A percentile compares a stretch with the other conserved stretches of the same genome.
These are phyloP conservation scores for Aegotheles bennettii DNA, from an alignment of 2,113 vertebrate genomes.

Conservation along the genomic window DNA sequence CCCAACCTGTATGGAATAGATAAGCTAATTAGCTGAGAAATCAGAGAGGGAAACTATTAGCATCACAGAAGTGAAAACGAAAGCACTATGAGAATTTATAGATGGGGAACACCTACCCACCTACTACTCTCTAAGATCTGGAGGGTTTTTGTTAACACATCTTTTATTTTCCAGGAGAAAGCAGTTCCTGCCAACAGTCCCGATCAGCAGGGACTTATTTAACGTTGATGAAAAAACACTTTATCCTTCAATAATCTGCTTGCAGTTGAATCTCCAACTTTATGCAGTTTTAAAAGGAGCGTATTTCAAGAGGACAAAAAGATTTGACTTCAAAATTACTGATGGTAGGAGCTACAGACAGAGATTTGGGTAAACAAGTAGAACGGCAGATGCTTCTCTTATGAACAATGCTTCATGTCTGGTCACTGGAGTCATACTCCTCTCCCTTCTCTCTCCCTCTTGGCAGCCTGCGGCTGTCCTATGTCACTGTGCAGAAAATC, in stretches of 20 bases:
- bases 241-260: neutral
- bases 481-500: neutral
- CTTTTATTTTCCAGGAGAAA: neutral
- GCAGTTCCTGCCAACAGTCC: neutral
- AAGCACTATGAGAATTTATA: neutral
- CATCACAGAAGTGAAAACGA: neutral
- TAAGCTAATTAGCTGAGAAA: constrained; percentile 85
- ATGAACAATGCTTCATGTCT: neutral
- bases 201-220: neutral
- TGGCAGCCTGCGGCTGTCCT: neutral
- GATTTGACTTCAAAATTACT: neutral
- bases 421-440: neutral
- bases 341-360: neutral
- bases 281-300: neutral
- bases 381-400: neutral
- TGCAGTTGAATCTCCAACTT: neutral
- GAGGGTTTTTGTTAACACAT: neutral
- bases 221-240: neutral
- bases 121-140: neutral
- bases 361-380: neutral
- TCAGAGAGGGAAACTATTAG: constrained; percentile 74
- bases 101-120: neutral
- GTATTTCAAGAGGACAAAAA: neutral
- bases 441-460: neutral
- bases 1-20: constrained; percentile 71